Base-by-base conservation (phyloP, 2,113 vertebrate species). In the Planiliza haematocheilus region DNA sequence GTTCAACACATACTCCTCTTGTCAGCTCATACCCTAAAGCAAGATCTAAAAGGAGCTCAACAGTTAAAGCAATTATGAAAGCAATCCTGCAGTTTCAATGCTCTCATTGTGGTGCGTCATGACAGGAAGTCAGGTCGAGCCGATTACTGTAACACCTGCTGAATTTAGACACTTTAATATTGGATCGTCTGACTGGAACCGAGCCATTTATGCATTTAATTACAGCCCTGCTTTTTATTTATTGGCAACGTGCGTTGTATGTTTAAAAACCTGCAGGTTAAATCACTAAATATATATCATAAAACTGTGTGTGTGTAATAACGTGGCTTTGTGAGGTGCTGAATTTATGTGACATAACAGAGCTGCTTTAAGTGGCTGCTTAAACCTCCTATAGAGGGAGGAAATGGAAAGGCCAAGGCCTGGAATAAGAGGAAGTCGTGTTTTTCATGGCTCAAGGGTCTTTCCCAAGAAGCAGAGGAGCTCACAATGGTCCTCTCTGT, bases 371-470 rank as follows among this genome's bases (percentile, higher is more conserved):
- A 74, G 55, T 70, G 52, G 34, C 64, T 41, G 53, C 64, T 76
- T 62, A 70, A 38, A 46, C 20, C 45, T 14, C 7, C 55, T 50
- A 41, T 7, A 53, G 76, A 70, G 30, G 39, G 37, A 55, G 77
- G 58, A 78, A 78, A 75, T 48, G 39, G 53, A 63, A 61, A 63
- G 41, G 60, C 60, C 21, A 13, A 79, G 48, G 64, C 48, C 37
- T 85, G 46, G 71, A 85, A 76, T 74, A 59, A 69, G 74, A 87
- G 90, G 84, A 88, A 85, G 77, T 89, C 83, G 77, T 88, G 82
- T 86, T 87, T 77, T 75, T 88, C 70, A 76, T 79, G 69, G 71
- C 82, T 89, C 70, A 77, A 88, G 87, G 86, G 87, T 86, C 79
- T 88, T 88, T 89, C 85, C 87, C 74, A 53, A 82, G 57, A 39